A percentile compares a stretch with the other conserved stretches of the same genome.
Conservation (phyloP, 2,113 vertebrate species). For the Rutilus rutilus region DNA sequence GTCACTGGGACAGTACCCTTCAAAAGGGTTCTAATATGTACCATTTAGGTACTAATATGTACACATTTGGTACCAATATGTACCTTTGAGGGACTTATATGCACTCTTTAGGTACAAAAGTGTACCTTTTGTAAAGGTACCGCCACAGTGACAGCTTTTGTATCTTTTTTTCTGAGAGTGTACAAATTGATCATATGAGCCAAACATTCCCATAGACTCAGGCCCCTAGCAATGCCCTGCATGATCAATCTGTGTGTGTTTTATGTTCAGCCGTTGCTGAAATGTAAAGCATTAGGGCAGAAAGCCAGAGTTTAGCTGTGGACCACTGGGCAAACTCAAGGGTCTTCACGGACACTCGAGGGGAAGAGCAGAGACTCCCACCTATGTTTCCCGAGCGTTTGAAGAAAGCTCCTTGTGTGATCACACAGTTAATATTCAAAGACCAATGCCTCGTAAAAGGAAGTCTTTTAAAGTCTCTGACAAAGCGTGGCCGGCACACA, state of each 20-base stretch:
- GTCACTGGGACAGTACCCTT: too few species aligned
- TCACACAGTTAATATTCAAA: constrained; percentile 82
- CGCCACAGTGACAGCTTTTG: too few species aligned
- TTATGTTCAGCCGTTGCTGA: background rate
- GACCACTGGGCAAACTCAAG: constrained; percentile 53
- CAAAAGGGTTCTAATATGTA: too few species aligned
- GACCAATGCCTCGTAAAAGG: constrained; percentile 71
- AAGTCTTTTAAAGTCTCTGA: constrained; percentile 74
- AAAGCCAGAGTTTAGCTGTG: background rate
- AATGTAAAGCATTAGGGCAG: background rate
- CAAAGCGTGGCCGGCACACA: constrained; percentile 74
- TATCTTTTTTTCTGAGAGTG: too few species aligned
- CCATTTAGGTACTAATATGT: too few species aligned
- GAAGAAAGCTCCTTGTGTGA: constrained; percentile 74
- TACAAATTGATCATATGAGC: too few species aligned
- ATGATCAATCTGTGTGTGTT: background rate
- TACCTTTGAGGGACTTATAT: too few species aligned
- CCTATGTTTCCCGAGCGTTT: constrained; percentile 56
- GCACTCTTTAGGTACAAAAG: too few species aligned
- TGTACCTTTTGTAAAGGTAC: too few species aligned
- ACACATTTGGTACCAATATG: too few species aligned
- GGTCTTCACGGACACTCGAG: background rate
- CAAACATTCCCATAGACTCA: too few species aligned
- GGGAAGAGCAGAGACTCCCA: constrained; percentile 55
- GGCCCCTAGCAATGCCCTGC: too few species aligned